Evolutionary conservation across 2,797 vertebrate genomes (phyloP).

Genomic region (Chromobotia macracanthus): DNA sequence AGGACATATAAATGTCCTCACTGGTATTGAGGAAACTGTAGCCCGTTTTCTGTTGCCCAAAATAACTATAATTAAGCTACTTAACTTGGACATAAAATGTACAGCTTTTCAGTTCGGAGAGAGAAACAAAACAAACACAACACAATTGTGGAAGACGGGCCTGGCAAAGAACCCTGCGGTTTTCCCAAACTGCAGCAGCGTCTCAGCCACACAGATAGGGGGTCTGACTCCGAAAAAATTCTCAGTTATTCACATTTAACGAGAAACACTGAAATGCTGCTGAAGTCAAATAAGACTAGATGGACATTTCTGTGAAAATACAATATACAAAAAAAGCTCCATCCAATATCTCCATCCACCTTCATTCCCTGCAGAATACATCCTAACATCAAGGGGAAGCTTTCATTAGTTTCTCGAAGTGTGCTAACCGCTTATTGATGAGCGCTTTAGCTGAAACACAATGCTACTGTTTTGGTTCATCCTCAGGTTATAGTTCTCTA

Average conservation of each 20-base stretch:
- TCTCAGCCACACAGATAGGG: constrained; percentile 20
- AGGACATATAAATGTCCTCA: constrained; percentile 56
- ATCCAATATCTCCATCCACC: background rate
- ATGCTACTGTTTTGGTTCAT: constrained; percentile 9
- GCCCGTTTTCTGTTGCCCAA: constrained; percentile 43
- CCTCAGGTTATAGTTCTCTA: constrained; percentile 54
- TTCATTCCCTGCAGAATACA: background rate
- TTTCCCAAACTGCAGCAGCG: constrained; percentile 55
- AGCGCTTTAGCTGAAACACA: constrained; percentile 8
- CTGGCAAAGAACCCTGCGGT: constrained; percentile 63
- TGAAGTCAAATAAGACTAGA: no score
- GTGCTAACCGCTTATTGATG: constrained; percentile 14
- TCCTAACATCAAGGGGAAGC: background rate
- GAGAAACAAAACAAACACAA: constrained; percentile 61
- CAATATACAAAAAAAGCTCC: background rate
- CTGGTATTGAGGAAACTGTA: constrained; percentile 54
- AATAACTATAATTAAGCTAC: constrained; percentile 61
- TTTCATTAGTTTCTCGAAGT: background rate
- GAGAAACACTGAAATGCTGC: background rate
- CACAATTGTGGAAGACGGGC: constrained; percentile 48
- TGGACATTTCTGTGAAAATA: background rate
- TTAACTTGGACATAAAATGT: constrained; percentile 52
- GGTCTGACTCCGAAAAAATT: background rate
- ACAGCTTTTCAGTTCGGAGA: constrained; percentile 59
- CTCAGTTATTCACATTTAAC: constrained; percentile 8